Conservation (phyloP, 2,888 invertebrate genomes). For the Ditula angustiorana region DNA sequence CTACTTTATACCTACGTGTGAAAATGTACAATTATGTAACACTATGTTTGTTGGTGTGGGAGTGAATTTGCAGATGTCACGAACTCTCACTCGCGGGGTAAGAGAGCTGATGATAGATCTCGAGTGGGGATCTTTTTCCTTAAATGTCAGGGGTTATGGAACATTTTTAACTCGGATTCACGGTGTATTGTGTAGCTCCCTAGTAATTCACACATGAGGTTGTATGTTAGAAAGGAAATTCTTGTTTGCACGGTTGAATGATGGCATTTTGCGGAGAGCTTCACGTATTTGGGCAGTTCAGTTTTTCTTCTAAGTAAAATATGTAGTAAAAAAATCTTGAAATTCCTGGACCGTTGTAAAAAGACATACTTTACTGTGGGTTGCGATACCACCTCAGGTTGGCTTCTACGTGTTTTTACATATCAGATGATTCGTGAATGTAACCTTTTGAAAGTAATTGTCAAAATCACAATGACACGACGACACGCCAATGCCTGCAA, state of each 20-base stretch:
- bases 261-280: neutral
- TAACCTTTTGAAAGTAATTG: too few relatives aligned
- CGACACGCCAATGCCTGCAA: too few relatives aligned
- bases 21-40: neutral
- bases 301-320: neutral
- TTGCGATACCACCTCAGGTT: too few relatives aligned
- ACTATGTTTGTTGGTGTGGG: neutral
- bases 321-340: too few relatives aligned
- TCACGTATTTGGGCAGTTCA: neutral
- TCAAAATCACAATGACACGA: too few relatives aligned
- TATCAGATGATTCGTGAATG: too few relatives aligned
- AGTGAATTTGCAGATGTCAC: neutral
- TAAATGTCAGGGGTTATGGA: slow-evolving; percentile 1
- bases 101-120: slow-evolving; percentile 5
- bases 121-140: slow-evolving; percentile 5
- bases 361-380: too few relatives aligned
- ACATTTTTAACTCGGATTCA: slow-evolving; percentile 3
- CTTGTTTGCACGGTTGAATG: neutral
- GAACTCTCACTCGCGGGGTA: neutral
- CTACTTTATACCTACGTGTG: neutral
- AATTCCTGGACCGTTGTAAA: neutral
- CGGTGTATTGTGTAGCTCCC: neutral
- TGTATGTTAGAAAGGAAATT: slow-evolving; percentile 4
- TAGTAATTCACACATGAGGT: neutral
- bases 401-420: too few relatives aligned